Conservation (phyloP, 2,113 vertebrate species). For the Argyrosomus japonicus region DNA sequence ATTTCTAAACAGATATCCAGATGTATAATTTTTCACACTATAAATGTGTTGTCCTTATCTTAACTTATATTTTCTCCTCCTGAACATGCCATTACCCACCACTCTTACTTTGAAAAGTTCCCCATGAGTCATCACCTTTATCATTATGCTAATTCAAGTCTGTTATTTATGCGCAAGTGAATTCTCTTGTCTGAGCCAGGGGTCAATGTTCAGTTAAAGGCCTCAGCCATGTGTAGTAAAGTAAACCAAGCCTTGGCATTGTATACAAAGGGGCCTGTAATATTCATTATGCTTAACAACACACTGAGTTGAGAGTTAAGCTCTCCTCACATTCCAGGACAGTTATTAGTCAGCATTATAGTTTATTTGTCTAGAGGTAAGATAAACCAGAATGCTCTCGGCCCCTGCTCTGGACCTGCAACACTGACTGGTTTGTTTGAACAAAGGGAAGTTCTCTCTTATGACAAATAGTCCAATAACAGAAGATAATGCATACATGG, state of each 20-base stretch:
- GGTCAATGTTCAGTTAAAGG: slow-evolving; percentile 73
- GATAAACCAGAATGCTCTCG: slow-evolving; percentile 91
- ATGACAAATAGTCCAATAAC: slow-evolving; percentile 93
- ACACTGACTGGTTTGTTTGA: slow-evolving; percentile 91
- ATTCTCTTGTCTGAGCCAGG: slow-evolving; percentile 62
- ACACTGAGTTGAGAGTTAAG: slow-evolving; percentile 72
- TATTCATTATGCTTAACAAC: slow-evolving; percentile 86
- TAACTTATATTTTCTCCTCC: neutral
- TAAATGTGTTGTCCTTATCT: neutral
- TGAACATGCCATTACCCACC: slow-evolving; percentile 21
- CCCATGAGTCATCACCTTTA: slow-evolving; percentile 15
- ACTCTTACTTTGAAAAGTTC: slow-evolving; percentile 44
- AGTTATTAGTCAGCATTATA: slow-evolving; percentile 94
- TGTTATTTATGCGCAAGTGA: slow-evolving; percentile 60
- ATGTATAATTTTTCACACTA: neutral
- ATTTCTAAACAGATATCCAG: neutral
- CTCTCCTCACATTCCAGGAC: slow-evolving; percentile 88
- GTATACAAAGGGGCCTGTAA: slow-evolving; percentile 77
- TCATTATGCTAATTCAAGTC: slow-evolving; percentile 44
- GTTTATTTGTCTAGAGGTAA: slow-evolving; percentile 94
- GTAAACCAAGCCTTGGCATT: slow-evolving; percentile 73
- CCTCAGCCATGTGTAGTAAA: slow-evolving; percentile 74
- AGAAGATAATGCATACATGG: slow-evolving; percentile 82
- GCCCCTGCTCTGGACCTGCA: slow-evolving; percentile 77
- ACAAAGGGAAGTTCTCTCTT: slow-evolving; percentile 86